Conservation (phyloP, 1,140 invertebrate species). For the Drosophila littoralis region DNA sequence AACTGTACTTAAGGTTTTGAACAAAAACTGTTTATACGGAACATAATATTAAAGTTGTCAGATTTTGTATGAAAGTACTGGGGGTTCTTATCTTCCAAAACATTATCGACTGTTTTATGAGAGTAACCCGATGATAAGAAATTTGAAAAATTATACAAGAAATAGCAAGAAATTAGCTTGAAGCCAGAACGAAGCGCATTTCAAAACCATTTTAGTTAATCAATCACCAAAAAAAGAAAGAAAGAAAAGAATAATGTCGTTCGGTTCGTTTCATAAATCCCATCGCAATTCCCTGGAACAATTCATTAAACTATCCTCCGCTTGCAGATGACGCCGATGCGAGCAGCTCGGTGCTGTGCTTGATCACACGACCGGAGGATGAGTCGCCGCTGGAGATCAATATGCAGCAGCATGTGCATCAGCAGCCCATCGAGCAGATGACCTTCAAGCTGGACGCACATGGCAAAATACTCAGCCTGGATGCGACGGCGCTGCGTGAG, state of each 20-base stretch:
- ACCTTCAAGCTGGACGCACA: slow-evolving; percentile 94
- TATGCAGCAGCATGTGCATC: slow-evolving; percentile 84
- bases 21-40: neutral
- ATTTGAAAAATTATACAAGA: neutral
- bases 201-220: no score
- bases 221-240: neutral
- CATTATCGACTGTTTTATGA: neutral
- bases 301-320: no score
- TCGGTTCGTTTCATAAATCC: neutral
- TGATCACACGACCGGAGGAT: slow-evolving; percentile 93
- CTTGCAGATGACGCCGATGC: slow-evolving; percentile 89
- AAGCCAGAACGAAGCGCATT: no score
- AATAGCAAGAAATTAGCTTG: neutral
- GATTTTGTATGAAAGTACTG: neutral
- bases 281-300: no score
- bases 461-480: slow-evolving; percentile 92
- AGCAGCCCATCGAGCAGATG: slow-evolving; percentile 92
- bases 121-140: neutral
- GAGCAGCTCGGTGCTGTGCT: slow-evolving; percentile 87
- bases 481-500: slow-evolving; percentile 89
- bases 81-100: neutral
- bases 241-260: neutral
- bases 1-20: neutral
- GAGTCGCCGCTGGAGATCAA: slow-evolving; percentile 88
- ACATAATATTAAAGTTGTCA: neutral